Evolutionary conservation across 1,140 invertebrate genomes (phyloP), one percentile per base, ranked within the genome.

Genomic region (Dreissena polymorpha): DNA sequence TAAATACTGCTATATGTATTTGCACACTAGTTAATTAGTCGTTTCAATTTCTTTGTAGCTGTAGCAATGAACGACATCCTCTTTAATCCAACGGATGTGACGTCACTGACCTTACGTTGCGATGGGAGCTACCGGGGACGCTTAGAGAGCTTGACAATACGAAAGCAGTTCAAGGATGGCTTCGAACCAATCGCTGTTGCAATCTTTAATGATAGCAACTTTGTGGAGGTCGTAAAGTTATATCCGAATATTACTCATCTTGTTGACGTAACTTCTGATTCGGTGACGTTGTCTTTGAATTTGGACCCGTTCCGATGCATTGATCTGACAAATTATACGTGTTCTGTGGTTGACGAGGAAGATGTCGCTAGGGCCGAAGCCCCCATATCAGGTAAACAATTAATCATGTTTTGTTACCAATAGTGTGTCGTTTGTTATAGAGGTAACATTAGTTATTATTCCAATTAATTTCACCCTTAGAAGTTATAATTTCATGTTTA

Each of bases 301-400:
- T 74, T 82, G 51, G 79, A 82, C 49, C 70, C 70, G 10, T 82
- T 82, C 50, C 13, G 25, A 25, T 82, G 79, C 29, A n/a, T n/a
- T 7, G 70, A 82, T 71, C 18, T 82, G 18, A 82, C 79, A 0
- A 82, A 82, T 68, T 82, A 72, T 29, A 82, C 79, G n/a, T 82
- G 79, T 53, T 50, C 79, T 12, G 25, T 82, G 12, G 71, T 39
- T 29, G 74, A 71, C 53, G 39, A 50, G 49, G n/a, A 55, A 6
- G 70, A 72, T n/a, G 50, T 70, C 29, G 79, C 60, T 6, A 51
- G 29, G 10, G 27, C 57, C 21, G 50, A 21, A 13, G 68, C 79
- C 50, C 49, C 57, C n/a, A 74, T 82, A 21, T 53, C 70, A 13
- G 74, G 79, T 82, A 82, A 82, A 71, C 67, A 5, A 21, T 50